Conservation (phyloP, 2,888 invertebrate genomes). For the Drosophila ochracea region DNA sequence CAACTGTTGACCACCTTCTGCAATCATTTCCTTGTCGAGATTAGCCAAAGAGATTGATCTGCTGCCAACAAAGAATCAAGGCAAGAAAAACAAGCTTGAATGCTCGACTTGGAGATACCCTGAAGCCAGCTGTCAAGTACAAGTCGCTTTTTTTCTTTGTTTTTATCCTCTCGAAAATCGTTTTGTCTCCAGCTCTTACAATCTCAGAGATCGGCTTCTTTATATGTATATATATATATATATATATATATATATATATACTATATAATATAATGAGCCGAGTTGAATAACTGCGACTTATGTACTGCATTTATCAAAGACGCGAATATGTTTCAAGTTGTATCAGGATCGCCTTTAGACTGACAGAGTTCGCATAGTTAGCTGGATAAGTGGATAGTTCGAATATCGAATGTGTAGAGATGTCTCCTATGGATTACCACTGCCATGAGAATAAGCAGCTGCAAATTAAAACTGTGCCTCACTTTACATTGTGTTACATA, state of each 20-base stretch:
- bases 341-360: not conserved
- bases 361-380: not conserved
- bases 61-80: constrained; percentile 22
- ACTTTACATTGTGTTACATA: not conserved
- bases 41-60: constrained; percentile 67
- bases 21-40: constrained; percentile 72
- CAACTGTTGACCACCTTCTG: constrained; percentile 19
- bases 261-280: not conserved
- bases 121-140: not conserved
- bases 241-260: not conserved
- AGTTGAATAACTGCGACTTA: not conserved
- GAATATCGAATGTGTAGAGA: not conserved
- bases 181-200: not conserved
- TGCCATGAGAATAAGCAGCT: not conserved
- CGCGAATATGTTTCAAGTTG: not conserved
- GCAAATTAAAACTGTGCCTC: not conserved
- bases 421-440: not conserved
- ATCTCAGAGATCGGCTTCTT: not conserved
- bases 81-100: not conserved
- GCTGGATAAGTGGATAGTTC: not conserved
- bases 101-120: not conserved
- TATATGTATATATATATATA: not conserved
- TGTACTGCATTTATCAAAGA: not conserved
- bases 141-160: not conserved
- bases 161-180: not conserved